phyloP scores from a whole-genome alignment of 2,888 invertebrate species.

The Leucania comma region DNA sequence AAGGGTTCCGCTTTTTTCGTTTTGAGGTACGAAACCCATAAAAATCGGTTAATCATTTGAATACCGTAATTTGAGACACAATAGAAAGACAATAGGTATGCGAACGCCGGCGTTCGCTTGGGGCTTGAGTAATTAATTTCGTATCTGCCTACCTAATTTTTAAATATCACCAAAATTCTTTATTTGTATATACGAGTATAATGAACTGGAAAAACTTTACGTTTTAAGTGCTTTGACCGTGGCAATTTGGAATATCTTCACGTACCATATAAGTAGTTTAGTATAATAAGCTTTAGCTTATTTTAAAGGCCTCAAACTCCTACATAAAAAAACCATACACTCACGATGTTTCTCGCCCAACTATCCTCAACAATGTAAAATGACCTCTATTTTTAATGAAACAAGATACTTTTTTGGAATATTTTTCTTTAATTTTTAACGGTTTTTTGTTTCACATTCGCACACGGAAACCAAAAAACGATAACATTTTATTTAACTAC shows the following conservation, averaged over 20 bases:
- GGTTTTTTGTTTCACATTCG: slow-evolving; percentile 62
- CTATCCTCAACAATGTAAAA: slow-evolving; percentile 46
- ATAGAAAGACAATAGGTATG: too few species aligned
- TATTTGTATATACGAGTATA: not conserved
- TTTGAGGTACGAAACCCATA: too few species aligned
- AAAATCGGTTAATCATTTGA: too few species aligned
- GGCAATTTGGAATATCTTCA: slow-evolving; percentile 10
- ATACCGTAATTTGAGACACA: too few species aligned
- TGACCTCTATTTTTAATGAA: slow-evolving; percentile 55
- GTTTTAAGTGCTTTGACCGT: slow-evolving; percentile 22
- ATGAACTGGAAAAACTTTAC: not conserved
- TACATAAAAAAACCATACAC: slow-evolving; percentile 37
- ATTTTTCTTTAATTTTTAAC: slow-evolving; percentile 42
- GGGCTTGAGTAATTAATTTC: too few species aligned
- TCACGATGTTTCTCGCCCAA: slow-evolving; percentile 38
- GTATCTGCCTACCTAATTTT: too few species aligned
- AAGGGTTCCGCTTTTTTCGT: too few species aligned
- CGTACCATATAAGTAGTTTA: slow-evolving; percentile 9
- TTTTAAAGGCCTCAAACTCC: slow-evolving; percentile 36
- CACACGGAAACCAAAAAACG: slow-evolving; percentile 77
- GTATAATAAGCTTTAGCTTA: slow-evolving; percentile 20
- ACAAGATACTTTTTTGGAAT: slow-evolving; percentile 46
- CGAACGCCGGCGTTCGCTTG: too few species aligned
- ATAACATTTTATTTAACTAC: slow-evolving; percentile 69
- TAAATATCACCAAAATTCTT: not conserved